Evolutionary conservation across 2,113 vertebrate species (phyloP), one percentile per base, ranked within the genome.

Genomic region (Takifugu flavidus): DNA sequence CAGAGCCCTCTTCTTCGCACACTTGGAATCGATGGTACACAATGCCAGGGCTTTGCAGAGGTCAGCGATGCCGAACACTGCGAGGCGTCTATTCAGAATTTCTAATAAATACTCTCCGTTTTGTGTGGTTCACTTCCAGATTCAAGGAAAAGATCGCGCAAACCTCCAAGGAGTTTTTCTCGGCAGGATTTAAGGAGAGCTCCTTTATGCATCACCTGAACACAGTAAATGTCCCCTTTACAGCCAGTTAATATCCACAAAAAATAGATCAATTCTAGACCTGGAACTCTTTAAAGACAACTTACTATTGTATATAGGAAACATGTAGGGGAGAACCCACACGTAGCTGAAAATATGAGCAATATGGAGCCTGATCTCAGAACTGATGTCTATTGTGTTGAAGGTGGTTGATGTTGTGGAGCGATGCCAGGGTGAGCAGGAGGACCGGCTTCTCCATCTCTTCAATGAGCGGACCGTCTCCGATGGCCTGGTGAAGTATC

Each of bases 341-440:
- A 39, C 34, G 7, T 8, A 39, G 34, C 34, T 39, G 34, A 10
- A 11, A 8, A 8, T 39, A 10, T 39, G 34, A 11, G 34, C 11
- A 10, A 39, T 39, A 11, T 39, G 5, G 34, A 39, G 34, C 34
- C 34, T 39, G 5, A 34, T 7, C 31, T 34, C 7, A 39, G 34
- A 11, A 39, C 34, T 39, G 34, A 39, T 39, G 6, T 39, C 12
- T 5, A 47, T 5, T 53, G 11, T 52, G n/a, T 28, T 51, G 3
- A 67, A 95, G 94, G 89, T 94, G 28, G 71, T 92, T 42, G 67
- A 83, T 0, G 88, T 92, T 49, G 74, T 95, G 28, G 92, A 93
- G 49, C 77, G 85, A 65, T 86, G 91, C 34, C 87, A 90, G 80
- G 79, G 72, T 26, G 90, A 90, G 31, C 85, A 82, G 0, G 89